Evolutionary conservation across 1,140 invertebrate species (phyloP).

Genomic region (Drosophila jambulina): DNA sequence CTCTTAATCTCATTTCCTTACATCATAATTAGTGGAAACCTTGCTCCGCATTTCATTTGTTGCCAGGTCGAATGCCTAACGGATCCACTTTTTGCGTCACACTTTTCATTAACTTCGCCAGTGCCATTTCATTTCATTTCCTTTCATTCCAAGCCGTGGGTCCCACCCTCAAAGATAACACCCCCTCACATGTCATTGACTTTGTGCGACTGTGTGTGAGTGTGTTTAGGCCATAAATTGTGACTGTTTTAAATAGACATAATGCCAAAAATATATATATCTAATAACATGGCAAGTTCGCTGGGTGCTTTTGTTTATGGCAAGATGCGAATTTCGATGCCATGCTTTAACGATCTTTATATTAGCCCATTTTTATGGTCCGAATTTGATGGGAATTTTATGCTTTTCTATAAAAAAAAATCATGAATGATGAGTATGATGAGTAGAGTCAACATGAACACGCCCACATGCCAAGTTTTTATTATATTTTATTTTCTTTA

Average conservation of each 20-base stretch:
- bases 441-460: conserved; percentile 1
- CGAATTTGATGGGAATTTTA: conserved; percentile 37
- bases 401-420: conserved; percentile 25
- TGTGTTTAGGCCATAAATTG: conserved; percentile 46
- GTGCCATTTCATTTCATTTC: conserved; percentile 30
- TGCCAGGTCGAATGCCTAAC: conserved; percentile 25
- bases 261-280: conserved; percentile 18
- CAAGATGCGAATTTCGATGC: conserved; percentile 20
- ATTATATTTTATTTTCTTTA: conserved; percentile 1
- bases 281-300: conserved; percentile 29
- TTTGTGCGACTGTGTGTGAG: conserved; percentile 25
- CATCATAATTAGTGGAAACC: conserved; percentile 22
- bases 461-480: conserved; percentile 28
- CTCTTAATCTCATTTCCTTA: conserved; percentile 25
- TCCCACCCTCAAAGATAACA: conserved; percentile 26
- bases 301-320: conserved; percentile 14
- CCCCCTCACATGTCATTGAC: conserved; percentile 65
- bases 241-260: conserved; percentile 27
- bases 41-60: conserved; percentile 23
- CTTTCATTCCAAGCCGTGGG: conserved; percentile 16
- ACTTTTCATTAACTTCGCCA: conserved; percentile 47
- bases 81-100: conserved; percentile 47
- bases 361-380: conserved; percentile 33
- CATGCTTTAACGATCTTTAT: conserved; percentile 36
- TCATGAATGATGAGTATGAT: conserved; percentile 6